Percentiles rank a stretch among this genome's conserved stretches.
Evolutionary conservation across 1,140 invertebrate genomes (phyloP).

Genomic region (Leptinotarsa defecta): DNA sequence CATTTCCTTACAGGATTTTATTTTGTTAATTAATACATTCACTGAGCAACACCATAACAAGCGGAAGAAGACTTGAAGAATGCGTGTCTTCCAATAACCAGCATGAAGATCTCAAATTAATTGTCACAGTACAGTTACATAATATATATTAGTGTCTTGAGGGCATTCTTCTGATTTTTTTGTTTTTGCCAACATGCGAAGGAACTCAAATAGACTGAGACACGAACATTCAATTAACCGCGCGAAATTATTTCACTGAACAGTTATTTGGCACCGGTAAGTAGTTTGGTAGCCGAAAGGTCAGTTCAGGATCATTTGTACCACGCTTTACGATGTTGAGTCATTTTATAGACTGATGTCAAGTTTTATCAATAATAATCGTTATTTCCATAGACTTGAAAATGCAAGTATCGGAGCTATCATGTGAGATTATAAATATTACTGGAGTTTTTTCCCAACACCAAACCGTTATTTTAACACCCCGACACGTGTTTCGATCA

Average conservation of each 20-base stretch:
- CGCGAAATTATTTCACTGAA: background rate
- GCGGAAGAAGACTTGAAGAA: background rate
- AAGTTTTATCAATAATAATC: too few relatives aligned
- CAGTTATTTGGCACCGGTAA: background rate
- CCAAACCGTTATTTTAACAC: too few relatives aligned
- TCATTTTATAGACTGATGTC: too few relatives aligned
- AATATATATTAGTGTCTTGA: background rate
- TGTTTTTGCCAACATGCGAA: background rate
- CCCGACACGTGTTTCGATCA: too few relatives aligned
- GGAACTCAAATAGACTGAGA: background rate
- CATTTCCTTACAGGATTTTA: background rate
- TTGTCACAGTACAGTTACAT: background rate
- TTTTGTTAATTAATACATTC: background rate
- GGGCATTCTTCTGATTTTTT: conserved; percentile 3
- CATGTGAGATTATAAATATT: too few relatives aligned
- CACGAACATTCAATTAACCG: background rate
- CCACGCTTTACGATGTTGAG: too few relatives aligned
- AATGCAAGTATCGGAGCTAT: too few relatives aligned
- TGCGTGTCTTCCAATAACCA: background rate
- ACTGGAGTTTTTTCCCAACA: too few relatives aligned
- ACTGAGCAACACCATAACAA: background rate
- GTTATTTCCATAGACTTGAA: too few relatives aligned
- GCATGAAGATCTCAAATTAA: background rate
- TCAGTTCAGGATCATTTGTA: background rate
- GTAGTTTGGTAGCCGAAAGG: background rate